Base-by-base conservation (phyloP, 1,140 invertebrate genomes). In the Brachionus calyciflorus region DNA sequence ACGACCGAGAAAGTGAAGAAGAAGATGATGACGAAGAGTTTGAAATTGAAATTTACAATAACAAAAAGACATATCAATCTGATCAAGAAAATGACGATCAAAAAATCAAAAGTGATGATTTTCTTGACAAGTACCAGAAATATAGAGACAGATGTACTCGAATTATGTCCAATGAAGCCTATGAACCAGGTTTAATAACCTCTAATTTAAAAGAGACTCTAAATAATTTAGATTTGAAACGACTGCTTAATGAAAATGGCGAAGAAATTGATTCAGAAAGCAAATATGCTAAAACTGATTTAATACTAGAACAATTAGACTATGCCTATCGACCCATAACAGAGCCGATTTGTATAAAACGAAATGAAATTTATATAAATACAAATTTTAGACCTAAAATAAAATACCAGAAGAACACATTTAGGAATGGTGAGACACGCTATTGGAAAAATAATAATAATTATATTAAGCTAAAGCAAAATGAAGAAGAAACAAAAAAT, bases 301-400 rank as follows among this genome's bases (percentile, higher is more conserved):
- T 65, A 14, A 65, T 44, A 30, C 60, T 44, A n/a, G 17, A 65
- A 10, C n/a, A 65, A 24, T 21, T 65, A 10, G 60, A 65, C 30
- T 41, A 65, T 41, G 60, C 40, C 21, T 65, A 65, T 65, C 6
- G 19, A 65, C 60, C 60, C 1, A 65, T 65, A n/a, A 65, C 60
- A 10, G 37, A 65, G n/a, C 60, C 60, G 24, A 65, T 65, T 4
- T 21, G 37, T 12, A 10, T 65, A 2, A 41, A 19, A 37, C 41
- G 44, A 26, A 65, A 65, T 65, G 60, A 65, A 41, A 41, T 65
- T 26, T 65, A 65, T 65, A 41, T 65, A 24, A 65, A 65, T 41
- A 19, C 55, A 33, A 40, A 60, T 24, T 60, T 37, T 37, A 14
- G 28, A 6, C 17, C 55, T n/a, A 60, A 41, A 60, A 60, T 60